These are phyloP conservation scores for Columbina picui DNA, from an alignment of 2,113 vertebrate species.

Conservation along the genomic window DNA sequence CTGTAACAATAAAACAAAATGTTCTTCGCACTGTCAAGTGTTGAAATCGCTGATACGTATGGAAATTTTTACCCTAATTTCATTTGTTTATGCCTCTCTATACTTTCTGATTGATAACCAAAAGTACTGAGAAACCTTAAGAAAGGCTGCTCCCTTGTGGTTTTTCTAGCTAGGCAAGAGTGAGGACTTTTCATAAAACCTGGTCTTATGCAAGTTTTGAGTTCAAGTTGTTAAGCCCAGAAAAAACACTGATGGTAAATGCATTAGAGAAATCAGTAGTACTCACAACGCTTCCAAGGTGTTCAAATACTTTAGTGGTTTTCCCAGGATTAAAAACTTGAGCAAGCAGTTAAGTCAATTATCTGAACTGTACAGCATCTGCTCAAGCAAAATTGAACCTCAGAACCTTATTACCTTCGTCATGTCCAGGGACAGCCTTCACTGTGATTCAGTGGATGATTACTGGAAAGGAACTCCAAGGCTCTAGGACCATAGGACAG, in stretches of 20 bases:
- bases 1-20: conserved; percentile 6
- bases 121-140: conserved; percentile 40
- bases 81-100: neutral
- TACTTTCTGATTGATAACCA: neutral
- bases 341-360: neutral
- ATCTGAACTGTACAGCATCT: neutral
- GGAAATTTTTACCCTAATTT: neutral
- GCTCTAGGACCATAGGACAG: neutral
- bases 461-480: neutral
- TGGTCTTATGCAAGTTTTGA: neutral
- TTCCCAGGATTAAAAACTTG: neutral
- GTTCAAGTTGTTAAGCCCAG: neutral
- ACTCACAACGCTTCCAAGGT: neutral
- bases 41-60: neutral
- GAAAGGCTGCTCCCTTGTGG: conserved; percentile 68
- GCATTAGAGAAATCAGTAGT: neutral
- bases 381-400: neutral
- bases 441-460: neutral
- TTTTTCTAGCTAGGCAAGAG: conserved; percentile 12
- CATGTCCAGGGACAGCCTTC: neutral
- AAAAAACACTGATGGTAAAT: neutral
- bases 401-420: neutral
- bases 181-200: neutral
- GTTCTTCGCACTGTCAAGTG: neutral
- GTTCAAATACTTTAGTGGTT: neutral